phyloP scores from a whole-genome alignment of 2,888 invertebrate genomes.

The Mystacides longicornis region DNA sequence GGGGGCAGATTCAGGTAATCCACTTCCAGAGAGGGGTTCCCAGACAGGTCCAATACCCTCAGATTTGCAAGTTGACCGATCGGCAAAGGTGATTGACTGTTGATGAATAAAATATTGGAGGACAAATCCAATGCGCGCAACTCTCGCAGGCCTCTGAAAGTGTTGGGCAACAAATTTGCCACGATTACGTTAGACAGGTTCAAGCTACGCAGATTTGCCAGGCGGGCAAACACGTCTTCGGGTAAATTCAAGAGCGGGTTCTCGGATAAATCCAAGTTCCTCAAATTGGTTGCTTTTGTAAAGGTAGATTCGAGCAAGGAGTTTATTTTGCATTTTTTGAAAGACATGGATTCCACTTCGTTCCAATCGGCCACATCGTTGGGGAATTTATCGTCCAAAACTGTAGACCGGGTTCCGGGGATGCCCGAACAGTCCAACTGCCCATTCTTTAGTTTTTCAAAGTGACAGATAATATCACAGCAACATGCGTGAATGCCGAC shows the following conservation, averaged over 20 bases:
- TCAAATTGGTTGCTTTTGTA: background rate
- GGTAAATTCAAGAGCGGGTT: conserved; percentile 1
- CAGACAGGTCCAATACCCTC: conserved; percentile 9
- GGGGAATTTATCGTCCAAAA: background rate
- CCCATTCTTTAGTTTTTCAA: background rate
- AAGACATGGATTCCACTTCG: background rate
- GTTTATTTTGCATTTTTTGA: conserved; percentile 1
- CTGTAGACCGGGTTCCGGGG: background rate
- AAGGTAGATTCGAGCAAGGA: background rate
- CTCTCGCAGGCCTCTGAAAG: conserved; percentile 4
- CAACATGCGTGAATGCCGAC: background rate
- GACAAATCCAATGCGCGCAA: conserved; percentile 15
- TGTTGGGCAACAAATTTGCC: background rate
- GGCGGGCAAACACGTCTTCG: background rate
- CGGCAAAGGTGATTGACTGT: background rate
- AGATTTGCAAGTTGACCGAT: conserved; percentile 3
- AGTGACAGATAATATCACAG: background rate
- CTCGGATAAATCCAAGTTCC: conserved; percentile 14
- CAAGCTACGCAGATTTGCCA: conserved; percentile 5
- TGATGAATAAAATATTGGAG: background rate
- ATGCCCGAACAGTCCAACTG: background rate
- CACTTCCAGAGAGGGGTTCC: background rate
- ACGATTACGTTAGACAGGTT: conserved; percentile 13
- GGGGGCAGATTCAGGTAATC: background rate
- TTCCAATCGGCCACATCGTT: background rate